Base-by-base conservation (phyloP, 2,113 vertebrate genomes). In the Scatophagus argus region DNA sequence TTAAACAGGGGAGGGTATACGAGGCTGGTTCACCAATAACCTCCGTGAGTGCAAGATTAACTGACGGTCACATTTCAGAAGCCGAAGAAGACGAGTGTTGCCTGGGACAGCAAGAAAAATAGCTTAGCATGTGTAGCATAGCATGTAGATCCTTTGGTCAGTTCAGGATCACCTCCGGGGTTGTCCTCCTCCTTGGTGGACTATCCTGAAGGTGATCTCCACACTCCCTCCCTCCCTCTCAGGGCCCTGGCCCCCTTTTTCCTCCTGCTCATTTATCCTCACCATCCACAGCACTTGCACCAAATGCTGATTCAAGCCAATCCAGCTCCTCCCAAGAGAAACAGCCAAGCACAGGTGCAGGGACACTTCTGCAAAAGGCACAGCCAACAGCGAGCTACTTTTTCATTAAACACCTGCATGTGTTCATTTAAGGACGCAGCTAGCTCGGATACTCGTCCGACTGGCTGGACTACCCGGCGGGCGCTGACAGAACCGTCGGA, bases 181-280 rank as follows among this genome's bases (percentile, higher is more conserved):
- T 8, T n/a, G 44, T 47, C 19, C n/a, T 51, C 41, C 14, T 39
- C 16, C 4, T 36, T 61, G 4, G 6, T 55, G 47, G 49, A 43
- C 43, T 6, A 13, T 29, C 55, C 6, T 77, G 10, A 9, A 41
- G 49, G 43, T 58, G 68, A 58, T n/a, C 23, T 16, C 14, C 14
- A 6, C 2, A n/a, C 32, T 13, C 10, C 0, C 55, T 41, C 55
- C 19, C 62, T 47, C 17, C 34, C 36, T 8, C 54, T 68, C 36
- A 1, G 2, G 49, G 38, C 34, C 58, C 1, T 19, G 16, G 47
- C 25, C 74, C 16, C 68, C 29, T 65, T n/a, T n/a, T n/a, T n/a
- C 51, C 68, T 38, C 25, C 55, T 2, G 14, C 65, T 85, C 79
- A 47, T 84, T 77, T 58, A 31, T 82, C 59, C 81, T 84, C 56